Base-by-base conservation (phyloP, 2,113 vertebrate genomes). In the Silurus asotus region DNA sequence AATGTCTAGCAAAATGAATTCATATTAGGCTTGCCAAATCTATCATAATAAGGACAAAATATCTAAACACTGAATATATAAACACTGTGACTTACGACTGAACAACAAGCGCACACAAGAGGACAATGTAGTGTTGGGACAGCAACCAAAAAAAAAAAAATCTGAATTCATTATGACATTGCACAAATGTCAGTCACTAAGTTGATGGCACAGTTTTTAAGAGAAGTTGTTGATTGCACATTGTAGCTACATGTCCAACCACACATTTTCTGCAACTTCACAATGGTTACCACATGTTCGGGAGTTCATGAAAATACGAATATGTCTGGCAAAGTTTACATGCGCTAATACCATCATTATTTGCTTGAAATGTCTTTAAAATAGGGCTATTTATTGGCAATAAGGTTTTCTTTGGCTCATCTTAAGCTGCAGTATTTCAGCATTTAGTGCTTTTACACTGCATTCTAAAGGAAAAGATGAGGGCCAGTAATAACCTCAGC, bases 301-400 rank as follows among this genome's bases (percentile, higher is more conserved):
- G 48, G 37, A 48, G 69, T 74, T 74, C 70, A 74, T 74, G 19
- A 49, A 74, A 74, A 74, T 74, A 49, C 70, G 9, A 70, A 49
- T 74, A 9, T 49, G 19, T 48, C 70, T 10, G 19, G 8, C 48
- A 72, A 72, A 74, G 45, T 37, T 8, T 48, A 70, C 37, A 74
- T 49, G 67, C 19, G 8, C 45, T 49, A 10, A 74, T 49, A 48
- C 45, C 8, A 74, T 51, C 48, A 74, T 74, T 74, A 19, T 70
- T 70, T 70, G 67, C 67, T 70, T 70, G 8, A 67, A 28, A 11
- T 37, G 65, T 45, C 28, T 49, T 19, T 37, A 48, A 72, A 72
- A 10, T 49, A 49, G 9, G 19, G 48, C 6, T 45, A 62, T 48
- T 23, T 9, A 62, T 48, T 61, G 17, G 4, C 4, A 56, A 23